Evolutionary conservation across 2,797 vertebrate species (phyloP).

Genomic region (Chaetophractus vellerosus): DNA sequence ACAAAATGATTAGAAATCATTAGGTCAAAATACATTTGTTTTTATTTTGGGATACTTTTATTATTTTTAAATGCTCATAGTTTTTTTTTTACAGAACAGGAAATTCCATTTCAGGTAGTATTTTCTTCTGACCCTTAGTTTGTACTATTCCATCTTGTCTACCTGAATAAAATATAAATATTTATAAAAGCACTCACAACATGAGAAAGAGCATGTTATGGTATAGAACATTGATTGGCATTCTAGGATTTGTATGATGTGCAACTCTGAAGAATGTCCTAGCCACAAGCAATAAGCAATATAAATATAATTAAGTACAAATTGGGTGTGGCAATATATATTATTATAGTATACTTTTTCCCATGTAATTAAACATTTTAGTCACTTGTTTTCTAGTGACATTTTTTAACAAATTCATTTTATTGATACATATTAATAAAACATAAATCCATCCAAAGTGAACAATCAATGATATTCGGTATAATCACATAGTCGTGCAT

Average conservation of each 20-base stretch:
- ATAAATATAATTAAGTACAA: not conserved
- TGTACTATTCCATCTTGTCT: not conserved
- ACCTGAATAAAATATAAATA: constrained; percentile 32
- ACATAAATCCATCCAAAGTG: too few relatives aligned
- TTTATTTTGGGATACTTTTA: constrained; percentile 44
- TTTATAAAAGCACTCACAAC: not conserved
- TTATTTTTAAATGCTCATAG: constrained; percentile 15
- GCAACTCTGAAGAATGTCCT: not conserved
- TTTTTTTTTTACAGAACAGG: constrained; percentile 39
- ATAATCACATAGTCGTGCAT: too few relatives aligned
- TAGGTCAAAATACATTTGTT: constrained; percentile 31
- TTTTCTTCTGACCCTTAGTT: not conserved
- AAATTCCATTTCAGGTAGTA: constrained; percentile 4
- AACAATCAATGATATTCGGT: too few relatives aligned
- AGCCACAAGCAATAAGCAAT: not conserved
- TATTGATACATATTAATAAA: too few relatives aligned
- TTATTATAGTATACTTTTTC: not conserved
- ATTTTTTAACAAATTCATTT: not conserved
- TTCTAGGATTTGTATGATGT: not conserved
- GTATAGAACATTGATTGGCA: not conserved
- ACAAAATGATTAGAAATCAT: constrained; percentile 50
- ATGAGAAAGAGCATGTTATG: not conserved
- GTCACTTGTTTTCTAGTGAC: not conserved
- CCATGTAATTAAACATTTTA: not conserved
- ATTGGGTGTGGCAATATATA: not conserved